A percentile compares a stretch with the other conserved stretches of the same genome.
Evolutionary conservation across 2,888 invertebrate genomes (phyloP).

Genomic region (Ichneumon xanthorius): DNA sequence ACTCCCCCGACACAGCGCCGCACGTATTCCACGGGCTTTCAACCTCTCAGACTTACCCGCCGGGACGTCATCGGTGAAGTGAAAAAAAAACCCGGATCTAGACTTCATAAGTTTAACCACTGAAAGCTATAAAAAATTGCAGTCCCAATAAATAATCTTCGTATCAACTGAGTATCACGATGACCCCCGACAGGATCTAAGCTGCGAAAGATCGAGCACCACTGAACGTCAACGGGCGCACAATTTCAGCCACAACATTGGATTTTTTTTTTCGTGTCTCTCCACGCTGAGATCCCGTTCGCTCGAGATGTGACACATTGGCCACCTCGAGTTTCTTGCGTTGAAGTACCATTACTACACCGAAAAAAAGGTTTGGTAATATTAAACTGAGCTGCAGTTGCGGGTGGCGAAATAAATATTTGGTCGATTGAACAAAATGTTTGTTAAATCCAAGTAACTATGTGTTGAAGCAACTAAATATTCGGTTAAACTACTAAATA

Average conservation of each 20-base stretch:
- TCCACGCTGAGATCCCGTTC: neutral
- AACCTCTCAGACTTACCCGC: neutral
- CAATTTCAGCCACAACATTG: constrained; percentile 39
- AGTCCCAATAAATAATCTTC: constrained; percentile 8
- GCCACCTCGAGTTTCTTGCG: neutral
- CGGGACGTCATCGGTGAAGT: neutral
- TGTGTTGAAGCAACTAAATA: no score
- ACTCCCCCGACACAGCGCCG: neutral
- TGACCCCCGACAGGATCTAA: neutral
- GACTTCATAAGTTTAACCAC: neutral
- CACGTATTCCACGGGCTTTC: neutral
- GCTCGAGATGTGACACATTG: constrained; percentile 1
- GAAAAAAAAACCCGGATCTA: neutral
- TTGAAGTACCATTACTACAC: neutral
- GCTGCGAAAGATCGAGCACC: neutral
- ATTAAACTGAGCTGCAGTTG: no score
- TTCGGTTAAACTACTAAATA: no score
- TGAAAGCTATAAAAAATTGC: neutral
- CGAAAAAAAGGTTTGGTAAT: no score
- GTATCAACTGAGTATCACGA: neutral
- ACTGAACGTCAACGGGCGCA: constrained; percentile 2
- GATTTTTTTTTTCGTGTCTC: neutral
- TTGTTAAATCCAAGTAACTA: no score
- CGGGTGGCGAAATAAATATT: no score
- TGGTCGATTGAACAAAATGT: no score